These are phyloP conservation scores for Puntigrus tetrazona DNA, from an alignment of 2,113 vertebrate genomes.

Conservation along the genomic window DNA sequence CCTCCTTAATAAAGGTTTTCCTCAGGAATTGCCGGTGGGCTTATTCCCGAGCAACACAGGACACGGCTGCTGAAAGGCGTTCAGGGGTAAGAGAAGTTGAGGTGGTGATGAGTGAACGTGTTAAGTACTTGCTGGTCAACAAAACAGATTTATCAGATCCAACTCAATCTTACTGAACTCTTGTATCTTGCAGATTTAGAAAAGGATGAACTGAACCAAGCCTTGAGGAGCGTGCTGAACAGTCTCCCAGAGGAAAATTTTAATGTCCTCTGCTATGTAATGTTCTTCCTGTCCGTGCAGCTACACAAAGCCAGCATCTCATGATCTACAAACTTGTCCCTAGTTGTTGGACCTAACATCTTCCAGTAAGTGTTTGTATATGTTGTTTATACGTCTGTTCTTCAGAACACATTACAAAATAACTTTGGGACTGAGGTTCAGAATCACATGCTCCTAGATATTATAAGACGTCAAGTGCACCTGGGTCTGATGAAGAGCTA, in stretches of 20 bases:
- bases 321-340: constrained; percentile 82
- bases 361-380: constrained; percentile 73
- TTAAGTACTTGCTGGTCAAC: background rate
- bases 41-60: constrained; percentile 73
- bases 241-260: constrained; percentile 70
- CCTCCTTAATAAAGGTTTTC: constrained; percentile 83
- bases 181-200: constrained; percentile 58
- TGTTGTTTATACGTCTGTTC: background rate
- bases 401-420: background rate
- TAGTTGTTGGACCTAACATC: constrained; percentile 80
- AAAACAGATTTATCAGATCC: background rate
- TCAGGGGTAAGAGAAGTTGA: background rate
- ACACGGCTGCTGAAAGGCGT: constrained; percentile 30
- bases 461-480: no score
- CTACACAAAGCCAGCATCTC: constrained; percentile 76
- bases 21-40: constrained; percentile 77
- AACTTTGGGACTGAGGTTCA: no score
- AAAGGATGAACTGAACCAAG: constrained; percentile 61
- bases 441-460: no score
- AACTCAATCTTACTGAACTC: background rate
- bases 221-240: constrained; percentile 67
- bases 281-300: constrained; percentile 76
- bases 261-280: constrained; percentile 73
- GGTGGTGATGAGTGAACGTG: background rate
- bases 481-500: no score